These are phyloP conservation scores for Caenorhabditis uteleia DNA, from an alignment of 2,888 invertebrate genomes.

Conservation along the genomic window DNA sequence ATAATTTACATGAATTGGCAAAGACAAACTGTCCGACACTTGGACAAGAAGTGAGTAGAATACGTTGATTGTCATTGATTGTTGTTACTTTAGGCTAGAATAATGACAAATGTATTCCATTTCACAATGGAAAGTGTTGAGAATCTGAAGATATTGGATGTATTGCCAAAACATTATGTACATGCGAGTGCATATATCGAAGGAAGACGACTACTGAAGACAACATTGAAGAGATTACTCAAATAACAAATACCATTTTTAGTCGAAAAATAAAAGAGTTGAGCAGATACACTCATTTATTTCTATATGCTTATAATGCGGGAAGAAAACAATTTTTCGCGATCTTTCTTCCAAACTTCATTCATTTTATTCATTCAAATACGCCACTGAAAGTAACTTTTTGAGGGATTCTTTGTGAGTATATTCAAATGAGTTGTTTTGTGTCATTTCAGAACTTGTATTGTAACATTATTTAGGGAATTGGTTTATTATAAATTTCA, in stretches of 20 bases:
- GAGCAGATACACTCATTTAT: neutral
- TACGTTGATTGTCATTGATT: neutral
- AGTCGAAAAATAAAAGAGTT: constrained; percentile 14
- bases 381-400: too few species aligned
- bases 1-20: constrained; percentile 18
- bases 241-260: constrained; percentile 4
- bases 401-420: too few species aligned
- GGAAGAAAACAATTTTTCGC: constrained; percentile 8
- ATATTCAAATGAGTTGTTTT: too few species aligned
- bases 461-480: too few species aligned
- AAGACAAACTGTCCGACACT: constrained; percentile 20
- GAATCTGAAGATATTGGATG: constrained; percentile 16
- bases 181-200: constrained; percentile 36
- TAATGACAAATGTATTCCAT: constrained; percentile 39
- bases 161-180: constrained; percentile 45
- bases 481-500: too few species aligned
- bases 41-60: constrained; percentile 19
- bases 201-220: constrained; percentile 38
- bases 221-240: constrained; percentile 27
- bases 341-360: constrained; percentile 19
- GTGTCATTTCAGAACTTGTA: too few species aligned
- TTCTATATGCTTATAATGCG: too few species aligned
- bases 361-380: too few species aligned
- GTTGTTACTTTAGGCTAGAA: constrained; percentile 9
- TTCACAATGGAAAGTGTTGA: constrained; percentile 43